phyloP scores from a whole-genome alignment of 2,888 invertebrate genomes.

The Tineola bisselliella region DNA sequence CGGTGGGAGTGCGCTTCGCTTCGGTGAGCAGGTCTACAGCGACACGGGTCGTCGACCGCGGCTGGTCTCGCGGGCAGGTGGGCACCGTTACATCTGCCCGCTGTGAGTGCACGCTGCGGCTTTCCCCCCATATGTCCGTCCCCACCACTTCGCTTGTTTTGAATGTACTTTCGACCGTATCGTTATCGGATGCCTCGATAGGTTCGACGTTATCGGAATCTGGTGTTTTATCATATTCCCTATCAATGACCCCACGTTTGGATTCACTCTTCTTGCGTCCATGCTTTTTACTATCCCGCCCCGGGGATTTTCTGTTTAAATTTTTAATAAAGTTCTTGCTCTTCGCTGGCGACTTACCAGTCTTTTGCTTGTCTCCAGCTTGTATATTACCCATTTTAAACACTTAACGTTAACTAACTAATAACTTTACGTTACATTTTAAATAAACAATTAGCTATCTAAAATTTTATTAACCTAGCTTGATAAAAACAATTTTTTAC shows the following conservation, averaged over 20 bases:
- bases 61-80: constrained; percentile 55
- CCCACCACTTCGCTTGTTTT: constrained; percentile 28
- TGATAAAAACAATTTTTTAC: not conserved
- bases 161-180: constrained; percentile 31
- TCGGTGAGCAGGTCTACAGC: constrained; percentile 31
- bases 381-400: constrained; percentile 64
- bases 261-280: constrained; percentile 47
- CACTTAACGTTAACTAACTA: not conserved
- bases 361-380: constrained; percentile 58
- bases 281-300: constrained; percentile 52
- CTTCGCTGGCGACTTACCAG: constrained; percentile 67
- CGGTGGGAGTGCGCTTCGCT: constrained; percentile 41
- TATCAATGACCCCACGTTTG: constrained; percentile 45
- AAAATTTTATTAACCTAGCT: not conserved
- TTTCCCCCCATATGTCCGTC: constrained; percentile 29
- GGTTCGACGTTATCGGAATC: constrained; percentile 58
- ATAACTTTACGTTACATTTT: not conserved
- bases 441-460: not conserved
- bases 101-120: constrained; percentile 26
- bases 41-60: constrained; percentile 29
- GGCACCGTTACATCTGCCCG: constrained; percentile 56
- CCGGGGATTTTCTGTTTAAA: constrained; percentile 52
- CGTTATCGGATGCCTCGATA: constrained; percentile 57
- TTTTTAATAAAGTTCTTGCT: constrained; percentile 66
- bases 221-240: constrained; percentile 55